These are phyloP conservation scores for Ancistrus triradiatus DNA, from an alignment of 2,113 vertebrate species.

Conservation along the genomic window DNA sequence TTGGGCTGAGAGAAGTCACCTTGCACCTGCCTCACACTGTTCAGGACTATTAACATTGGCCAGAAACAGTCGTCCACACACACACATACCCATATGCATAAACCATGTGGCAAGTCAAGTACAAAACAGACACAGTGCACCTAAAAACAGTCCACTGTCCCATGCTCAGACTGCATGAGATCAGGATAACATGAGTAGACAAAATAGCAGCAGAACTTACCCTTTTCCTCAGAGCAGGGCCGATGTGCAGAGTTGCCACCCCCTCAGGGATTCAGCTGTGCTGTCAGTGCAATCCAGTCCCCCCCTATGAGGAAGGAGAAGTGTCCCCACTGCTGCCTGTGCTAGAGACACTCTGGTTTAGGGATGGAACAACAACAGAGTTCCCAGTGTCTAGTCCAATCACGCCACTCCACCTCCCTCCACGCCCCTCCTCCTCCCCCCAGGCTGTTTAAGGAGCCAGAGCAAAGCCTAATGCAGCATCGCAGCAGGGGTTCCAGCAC, in stretches of 20 bases:
- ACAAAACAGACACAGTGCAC: no score
- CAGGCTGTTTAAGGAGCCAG: slow-evolving; percentile 33
- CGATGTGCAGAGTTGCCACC: slow-evolving; percentile 32
- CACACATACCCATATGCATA: slow-evolving; percentile 8
- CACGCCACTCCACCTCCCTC: slow-evolving; percentile 20
- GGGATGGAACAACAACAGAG: slow-evolving; percentile 60
- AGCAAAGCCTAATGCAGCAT: slow-evolving; percentile 34
- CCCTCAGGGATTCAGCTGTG: slow-evolving; percentile 25
- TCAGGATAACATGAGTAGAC: slow-evolving; percentile 5
- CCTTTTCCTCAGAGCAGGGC: slow-evolving; percentile 47
- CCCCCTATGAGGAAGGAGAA: slow-evolving; percentile 51
- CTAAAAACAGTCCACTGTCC: slow-evolving; percentile 1
- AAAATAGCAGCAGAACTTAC: slow-evolving; percentile 57
- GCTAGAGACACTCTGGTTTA: slow-evolving; percentile 57
- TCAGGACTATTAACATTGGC: slow-evolving; percentile 12
- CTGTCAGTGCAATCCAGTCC: slow-evolving; percentile 45
- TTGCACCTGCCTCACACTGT: slow-evolving; percentile 30
- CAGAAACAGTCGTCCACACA: slow-evolving; percentile 10
- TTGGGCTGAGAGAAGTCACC: slow-evolving; percentile 46
- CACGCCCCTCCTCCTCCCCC: slow-evolving; percentile 35
- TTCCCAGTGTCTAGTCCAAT: slow-evolving; percentile 62
- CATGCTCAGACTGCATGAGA: not conserved
- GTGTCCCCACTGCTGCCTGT: slow-evolving; percentile 56
- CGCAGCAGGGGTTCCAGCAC: slow-evolving; percentile 7
- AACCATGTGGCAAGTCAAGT: not conserved